A percentile compares a stretch with the other conserved stretches of the same genome.
Evolutionary conservation across 2,888 invertebrate genomes (phyloP).

Genomic region (Coleophora deauratella): DNA sequence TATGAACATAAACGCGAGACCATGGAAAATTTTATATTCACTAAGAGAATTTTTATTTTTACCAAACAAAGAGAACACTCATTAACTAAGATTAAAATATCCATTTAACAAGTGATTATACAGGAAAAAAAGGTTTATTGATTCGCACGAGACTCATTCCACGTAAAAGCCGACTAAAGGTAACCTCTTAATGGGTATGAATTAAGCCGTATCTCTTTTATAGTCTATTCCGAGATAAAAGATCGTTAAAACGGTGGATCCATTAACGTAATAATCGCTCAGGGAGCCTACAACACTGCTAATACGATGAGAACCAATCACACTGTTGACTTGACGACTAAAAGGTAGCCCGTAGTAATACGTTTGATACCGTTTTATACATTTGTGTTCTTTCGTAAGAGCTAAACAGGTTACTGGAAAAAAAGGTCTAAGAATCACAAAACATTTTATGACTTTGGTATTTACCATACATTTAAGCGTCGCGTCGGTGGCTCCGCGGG

Average conservation of each 20-base stretch:
- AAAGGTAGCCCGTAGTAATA: neutral
- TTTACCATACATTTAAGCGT: too few species aligned
- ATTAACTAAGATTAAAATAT: neutral
- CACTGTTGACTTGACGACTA: neutral
- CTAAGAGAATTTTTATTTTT: too few species aligned
- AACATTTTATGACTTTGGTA: too few species aligned
- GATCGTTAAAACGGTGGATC: slow-evolving; percentile 58
- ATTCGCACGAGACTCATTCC: slow-evolving; percentile 38
- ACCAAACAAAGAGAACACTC: neutral
- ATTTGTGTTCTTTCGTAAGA: too few species aligned
- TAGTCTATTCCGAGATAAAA: slow-evolving; percentile 56
- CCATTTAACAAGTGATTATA: too few species aligned
- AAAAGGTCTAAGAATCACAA: too few species aligned
- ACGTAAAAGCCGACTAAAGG: slow-evolving; percentile 27
- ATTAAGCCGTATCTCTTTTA: slow-evolving; percentile 63
- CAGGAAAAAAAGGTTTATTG: too few species aligned
- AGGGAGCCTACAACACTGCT: slow-evolving; percentile 48
- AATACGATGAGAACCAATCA: neutral
- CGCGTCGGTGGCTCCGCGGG: too few species aligned
- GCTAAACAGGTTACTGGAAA: too few species aligned
- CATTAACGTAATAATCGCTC: slow-evolving; percentile 60
- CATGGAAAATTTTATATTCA: too few species aligned
- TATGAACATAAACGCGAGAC: too few species aligned
- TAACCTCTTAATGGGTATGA: slow-evolving; percentile 52
- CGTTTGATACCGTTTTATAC: neutral